Conservation (phyloP, 2,797 vertebrate genomes). For the Mionectes olivaceus region DNA sequence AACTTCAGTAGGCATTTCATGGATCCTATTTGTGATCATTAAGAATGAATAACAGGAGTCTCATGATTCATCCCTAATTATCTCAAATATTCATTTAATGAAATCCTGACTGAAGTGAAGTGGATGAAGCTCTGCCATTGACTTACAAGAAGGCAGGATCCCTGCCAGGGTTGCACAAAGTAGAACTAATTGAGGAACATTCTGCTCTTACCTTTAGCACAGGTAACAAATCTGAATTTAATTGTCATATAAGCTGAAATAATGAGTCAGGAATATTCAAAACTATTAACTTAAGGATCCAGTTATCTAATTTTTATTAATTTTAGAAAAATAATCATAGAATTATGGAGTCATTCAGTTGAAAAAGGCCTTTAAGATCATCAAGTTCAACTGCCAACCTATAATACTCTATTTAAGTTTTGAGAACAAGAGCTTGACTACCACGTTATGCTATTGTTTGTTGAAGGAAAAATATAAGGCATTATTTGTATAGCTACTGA, state of each 20-base stretch:
- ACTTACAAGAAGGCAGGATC: background rate
- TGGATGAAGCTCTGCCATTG: background rate
- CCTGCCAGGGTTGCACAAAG: background rate
- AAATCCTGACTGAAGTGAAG: background rate
- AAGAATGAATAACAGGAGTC: constrained; percentile 21
- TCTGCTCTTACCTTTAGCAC: background rate
- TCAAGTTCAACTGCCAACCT: background rate
- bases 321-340: background rate
- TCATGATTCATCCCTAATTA: constrained; percentile 36
- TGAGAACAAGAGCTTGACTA: background rate
- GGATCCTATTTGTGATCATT: constrained; percentile 15
- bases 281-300: background rate
- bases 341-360: background rate
- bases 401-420: background rate
- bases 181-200: background rate
- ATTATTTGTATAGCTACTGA: background rate
- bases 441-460: background rate
- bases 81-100: constrained; percentile 34
- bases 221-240: background rate
- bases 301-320: background rate
- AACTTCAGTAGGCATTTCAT: constrained; percentile 16
- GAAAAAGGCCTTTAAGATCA: background rate
- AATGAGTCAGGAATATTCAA: background rate
- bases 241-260: background rate
- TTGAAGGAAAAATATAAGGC: background rate